These are phyloP conservation scores for Nemapogon koenigi DNA, from an alignment of 2,888 invertebrate species.

Conservation along the genomic window DNA sequence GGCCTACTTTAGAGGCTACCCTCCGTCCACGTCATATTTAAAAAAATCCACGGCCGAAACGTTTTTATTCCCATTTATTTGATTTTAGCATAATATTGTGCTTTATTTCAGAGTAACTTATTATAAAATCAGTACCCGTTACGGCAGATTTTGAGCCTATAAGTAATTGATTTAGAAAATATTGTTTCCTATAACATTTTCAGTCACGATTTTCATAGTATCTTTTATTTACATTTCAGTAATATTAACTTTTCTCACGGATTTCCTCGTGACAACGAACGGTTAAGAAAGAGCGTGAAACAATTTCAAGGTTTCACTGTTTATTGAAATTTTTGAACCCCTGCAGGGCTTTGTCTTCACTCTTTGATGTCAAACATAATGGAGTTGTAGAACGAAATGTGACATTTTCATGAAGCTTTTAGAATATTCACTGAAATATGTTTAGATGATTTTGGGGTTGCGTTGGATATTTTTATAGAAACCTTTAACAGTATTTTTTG, in stretches of 20 bases:
- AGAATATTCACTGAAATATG: background rate
- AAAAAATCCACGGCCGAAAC: no score
- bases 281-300: constrained; percentile 6
- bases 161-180: no score
- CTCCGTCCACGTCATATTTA: no score
- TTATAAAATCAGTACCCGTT: no score
- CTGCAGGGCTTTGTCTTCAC: background rate
- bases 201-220: no score
- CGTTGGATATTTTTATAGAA: background rate
- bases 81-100: no score
- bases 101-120: no score
- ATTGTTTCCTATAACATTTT: no score
- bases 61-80: no score
- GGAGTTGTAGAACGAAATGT: background rate
- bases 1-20: no score
- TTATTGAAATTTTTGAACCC: constrained; percentile 1
- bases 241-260: constrained; percentile 1
- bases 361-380: background rate
- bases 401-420: background rate
- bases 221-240: background rate
- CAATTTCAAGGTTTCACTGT: constrained; percentile 3
- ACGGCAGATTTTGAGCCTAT: no score
- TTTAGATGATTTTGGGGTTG: background rate
- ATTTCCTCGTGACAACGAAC: constrained; percentile 5
- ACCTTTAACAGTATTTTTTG: background rate